Evolutionary conservation across 2,888 invertebrate genomes (phyloP), one percentile per base, ranked within the genome.

Genomic region (Troides oblongomaculatus): DNA sequence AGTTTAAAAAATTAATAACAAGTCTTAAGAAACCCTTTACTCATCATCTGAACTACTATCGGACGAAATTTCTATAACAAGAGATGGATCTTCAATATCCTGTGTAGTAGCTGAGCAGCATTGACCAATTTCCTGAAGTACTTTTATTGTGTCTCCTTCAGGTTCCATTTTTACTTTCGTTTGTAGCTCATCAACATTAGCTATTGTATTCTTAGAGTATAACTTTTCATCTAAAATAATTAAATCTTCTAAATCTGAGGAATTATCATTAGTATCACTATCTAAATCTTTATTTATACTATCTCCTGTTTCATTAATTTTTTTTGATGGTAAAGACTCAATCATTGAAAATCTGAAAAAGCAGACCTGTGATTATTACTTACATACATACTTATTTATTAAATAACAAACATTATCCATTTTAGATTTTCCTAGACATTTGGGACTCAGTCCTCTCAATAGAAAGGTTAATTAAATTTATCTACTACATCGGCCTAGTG

Each of bases 1-100:
- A 4, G 5, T 30, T 30, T 5, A 30, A 30, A 30, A 30, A 30
- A 30, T 30, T 30, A 30, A 30, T 30, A 30, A 30, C 30, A 30
- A 30, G 30, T 3, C 30, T 30, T 30, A 21, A 64, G 46, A 43
- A 17, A 50, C 8, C 17, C 14, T 2, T 68, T 62, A 68, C 61
- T 78, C 78, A 25, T 78, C 79, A 36, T 84, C 84, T 53, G 84
- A 84, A 60, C 84, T 84, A 63, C 78, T 82, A 36, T 88, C 87
- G 0, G 85, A 85, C 21, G 87, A 88, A 68, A 90, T 86, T 58
- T 90, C 88, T 53, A 89, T 80, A 5, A 84, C 76, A 61, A 89
- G 71, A 21, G 84, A 84, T 1, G 88, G 87, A 69, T 88, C 87
- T 75, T 84, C 82, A 23, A 88, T 78, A 70, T 84, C 82, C 56